Evolutionary conservation across 2,888 invertebrate species (phyloP), one percentile per base, ranked within the genome.

Genomic region (Leucozona laternaria): DNA sequence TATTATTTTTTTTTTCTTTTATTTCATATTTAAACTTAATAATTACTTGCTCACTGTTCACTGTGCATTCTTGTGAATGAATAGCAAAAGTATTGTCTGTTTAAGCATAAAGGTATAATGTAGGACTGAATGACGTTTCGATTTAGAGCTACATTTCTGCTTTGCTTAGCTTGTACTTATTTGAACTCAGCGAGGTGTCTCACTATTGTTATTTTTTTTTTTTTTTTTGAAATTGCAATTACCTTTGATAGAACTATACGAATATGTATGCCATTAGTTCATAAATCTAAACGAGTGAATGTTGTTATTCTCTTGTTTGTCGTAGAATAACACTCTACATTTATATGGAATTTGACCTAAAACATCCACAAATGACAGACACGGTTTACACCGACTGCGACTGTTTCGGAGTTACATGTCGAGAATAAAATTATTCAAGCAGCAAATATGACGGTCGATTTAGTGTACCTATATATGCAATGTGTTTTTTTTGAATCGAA

Each of bases 281-380:
- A n/a, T 25, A 25, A 4, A 8, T 50, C 62, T 60, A 71, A 79
- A 57, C 72, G 68, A 78, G 77, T 62, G 77, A 85, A 55, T 80
- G 80, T 72, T 72, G 85, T 66, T 72, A 77, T 85, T 80, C 73
- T 72, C 77, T 58, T 76, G 72, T 79, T 84, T 76, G 79, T 75
- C 84, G 71, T 84, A 7, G 1, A 72, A 76, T 76, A 68, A 72
- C 55, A 60, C 85, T 77, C 48, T 81, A 81, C 81, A 85, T 60
- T 48, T 81, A 81, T 85, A 85, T 60, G 77, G 80, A 80, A 85
- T 80, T 72, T 85, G 85, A 85, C 85, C 85, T 80, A 80, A 85
- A 85, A 85, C 45, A 72, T 85, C 72, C 31, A 80, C 77, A 85
- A 85, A 77, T 48, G 80, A 55, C 66, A 48, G 80, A 53, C 64